Evolutionary conservation across 2,113 vertebrate species (phyloP).

Genomic region (Talpa occidentalis): DNA sequence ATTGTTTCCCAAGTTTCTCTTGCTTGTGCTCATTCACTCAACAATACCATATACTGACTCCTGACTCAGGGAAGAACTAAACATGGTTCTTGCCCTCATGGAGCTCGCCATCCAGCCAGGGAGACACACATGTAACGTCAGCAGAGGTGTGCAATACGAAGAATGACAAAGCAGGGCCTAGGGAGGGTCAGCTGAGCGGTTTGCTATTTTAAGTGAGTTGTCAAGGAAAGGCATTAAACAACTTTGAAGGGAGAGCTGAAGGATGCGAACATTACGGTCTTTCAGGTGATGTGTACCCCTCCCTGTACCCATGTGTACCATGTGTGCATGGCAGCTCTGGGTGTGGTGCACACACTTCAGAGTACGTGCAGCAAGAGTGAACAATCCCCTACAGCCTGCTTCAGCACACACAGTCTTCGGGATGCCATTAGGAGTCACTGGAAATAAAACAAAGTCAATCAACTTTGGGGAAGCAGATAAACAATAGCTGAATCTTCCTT

Average conservation of each 20-base stretch:
- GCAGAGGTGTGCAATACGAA: accelerated
- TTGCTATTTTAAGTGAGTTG: neutral
- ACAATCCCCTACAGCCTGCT: accelerated
- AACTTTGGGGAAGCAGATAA: neutral
- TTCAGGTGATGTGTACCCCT: accelerated
- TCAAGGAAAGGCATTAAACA: no score
- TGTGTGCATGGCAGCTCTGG: neutral
- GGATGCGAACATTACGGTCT: neutral
- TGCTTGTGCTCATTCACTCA: neutral
- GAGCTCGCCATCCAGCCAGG: neutral
- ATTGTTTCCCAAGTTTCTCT: neutral
- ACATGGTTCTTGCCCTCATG: neutral
- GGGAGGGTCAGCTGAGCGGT: neutral
- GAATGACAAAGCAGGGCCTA: accelerated
- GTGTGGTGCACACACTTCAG: accelerated
- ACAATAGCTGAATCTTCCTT: neutral
- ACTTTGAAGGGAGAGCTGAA: neutral
- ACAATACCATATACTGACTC: neutral
- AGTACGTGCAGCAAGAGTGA: neutral
- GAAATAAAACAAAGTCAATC: neutral
- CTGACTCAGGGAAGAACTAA: no score
- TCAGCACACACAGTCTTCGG: no score
- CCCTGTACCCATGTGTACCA: neutral
- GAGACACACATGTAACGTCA: no score
- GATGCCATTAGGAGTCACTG: no score